These are phyloP conservation scores for Neoitamus cyanurus DNA, from an alignment of 2,888 invertebrate genomes.

Conservation along the genomic window DNA sequence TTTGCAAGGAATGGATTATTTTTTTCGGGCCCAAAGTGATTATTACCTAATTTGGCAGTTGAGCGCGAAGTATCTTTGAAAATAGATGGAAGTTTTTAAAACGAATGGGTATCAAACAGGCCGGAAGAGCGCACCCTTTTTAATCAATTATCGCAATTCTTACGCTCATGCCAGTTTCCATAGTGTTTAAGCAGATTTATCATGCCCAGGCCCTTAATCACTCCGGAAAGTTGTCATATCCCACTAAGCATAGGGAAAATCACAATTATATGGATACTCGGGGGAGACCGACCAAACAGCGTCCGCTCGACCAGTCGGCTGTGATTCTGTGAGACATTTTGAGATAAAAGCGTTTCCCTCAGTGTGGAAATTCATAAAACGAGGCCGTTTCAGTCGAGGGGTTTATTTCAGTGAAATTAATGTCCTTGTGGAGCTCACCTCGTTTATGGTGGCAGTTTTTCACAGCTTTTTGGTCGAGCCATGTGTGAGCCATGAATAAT, in stretches of 20 bases:
- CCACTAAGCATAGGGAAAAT: conserved; percentile 13
- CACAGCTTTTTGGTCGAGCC: not conserved
- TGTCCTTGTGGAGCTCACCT: conserved; percentile 35
- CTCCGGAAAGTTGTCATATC: conserved; percentile 29
- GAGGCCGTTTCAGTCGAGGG: conserved; percentile 12
- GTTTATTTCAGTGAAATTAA: conserved; percentile 39
- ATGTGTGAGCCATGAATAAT: conserved; percentile 21
- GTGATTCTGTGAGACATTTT: not conserved
- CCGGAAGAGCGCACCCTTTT: not conserved
- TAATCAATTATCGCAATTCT: conserved; percentile 23
- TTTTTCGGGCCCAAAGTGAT: not conserved
- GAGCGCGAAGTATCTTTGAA: too few species aligned
- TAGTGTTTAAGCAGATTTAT: conserved; percentile 32
- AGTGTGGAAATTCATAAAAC: conserved; percentile 33
- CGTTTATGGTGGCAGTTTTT: conserved; percentile 43
- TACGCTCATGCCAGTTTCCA: not conserved
- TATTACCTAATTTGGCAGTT: not conserved
- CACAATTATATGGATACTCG: conserved; percentile 12
- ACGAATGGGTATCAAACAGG: too few species aligned
- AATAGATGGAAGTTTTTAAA: not conserved
- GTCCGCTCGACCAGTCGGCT: not conserved
- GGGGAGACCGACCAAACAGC: not conserved
- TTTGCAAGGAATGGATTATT: not conserved
- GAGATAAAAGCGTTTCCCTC: conserved; percentile 32
- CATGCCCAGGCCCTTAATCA: conserved; percentile 12